These are phyloP conservation scores for Channa argus DNA, from an alignment of 2,113 vertebrate genomes.

Conservation along the genomic window DNA sequence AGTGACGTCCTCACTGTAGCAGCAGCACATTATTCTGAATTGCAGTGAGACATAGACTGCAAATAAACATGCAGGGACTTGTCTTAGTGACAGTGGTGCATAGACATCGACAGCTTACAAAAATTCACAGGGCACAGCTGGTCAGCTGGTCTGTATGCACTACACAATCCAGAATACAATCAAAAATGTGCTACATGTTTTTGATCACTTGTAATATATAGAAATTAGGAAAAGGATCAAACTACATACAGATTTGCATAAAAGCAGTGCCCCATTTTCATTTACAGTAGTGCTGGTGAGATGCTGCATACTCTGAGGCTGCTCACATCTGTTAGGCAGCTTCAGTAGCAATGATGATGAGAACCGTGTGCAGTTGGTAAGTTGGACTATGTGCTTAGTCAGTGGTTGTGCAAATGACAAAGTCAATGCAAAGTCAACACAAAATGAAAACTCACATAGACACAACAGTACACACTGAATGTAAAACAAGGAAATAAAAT, in stretches of 20 bases:
- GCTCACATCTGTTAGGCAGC: slow-evolving; percentile 33
- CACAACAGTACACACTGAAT: neutral
- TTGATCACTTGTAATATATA: neutral
- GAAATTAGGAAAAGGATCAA: neutral
- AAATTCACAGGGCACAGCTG: slow-evolving; percentile 36
- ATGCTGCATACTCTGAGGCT: slow-evolving; percentile 14
- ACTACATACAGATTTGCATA: neutral
- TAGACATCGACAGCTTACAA: slow-evolving; percentile 45
- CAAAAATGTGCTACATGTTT: neutral
- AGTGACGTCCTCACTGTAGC: slow-evolving; percentile 9
- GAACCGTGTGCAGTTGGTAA: slow-evolving; percentile 31
- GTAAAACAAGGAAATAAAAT: neutral
- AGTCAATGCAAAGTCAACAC: slow-evolving; percentile 22
- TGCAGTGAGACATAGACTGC: slow-evolving; percentile 8
- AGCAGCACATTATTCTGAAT: slow-evolving; percentile 16
- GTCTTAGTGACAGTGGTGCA: slow-evolving; percentile 57
- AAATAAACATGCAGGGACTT: slow-evolving; percentile 52
- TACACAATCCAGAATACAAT: neutral
- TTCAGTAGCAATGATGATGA: slow-evolving; percentile 26
- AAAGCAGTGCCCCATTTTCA: too few species aligned
- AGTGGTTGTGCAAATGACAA: slow-evolving; percentile 22
- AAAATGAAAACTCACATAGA: slow-evolving; percentile 21
- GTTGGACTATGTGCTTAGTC: slow-evolving; percentile 18
- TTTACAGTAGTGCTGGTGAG: slow-evolving; percentile 15
- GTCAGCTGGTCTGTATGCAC: slow-evolving; percentile 13